Evolutionary conservation across 2,888 invertebrate genomes (phyloP).

Genomic region (Steinernema hermaphroditum): DNA sequence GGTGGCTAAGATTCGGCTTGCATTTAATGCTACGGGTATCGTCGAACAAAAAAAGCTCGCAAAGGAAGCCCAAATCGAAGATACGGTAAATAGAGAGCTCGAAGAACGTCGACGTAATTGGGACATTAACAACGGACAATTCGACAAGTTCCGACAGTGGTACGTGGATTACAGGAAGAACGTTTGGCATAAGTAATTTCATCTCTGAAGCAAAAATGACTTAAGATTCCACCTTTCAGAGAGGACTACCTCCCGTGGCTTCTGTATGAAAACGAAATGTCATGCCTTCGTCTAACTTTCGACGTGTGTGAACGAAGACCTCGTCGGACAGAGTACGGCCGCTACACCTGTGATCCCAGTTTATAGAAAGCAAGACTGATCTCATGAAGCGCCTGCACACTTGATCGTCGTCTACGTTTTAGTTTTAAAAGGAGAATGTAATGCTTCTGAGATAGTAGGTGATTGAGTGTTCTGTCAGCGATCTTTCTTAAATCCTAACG

Average conservation of each 20-base stretch:
- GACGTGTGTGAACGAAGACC: constrained; percentile 65
- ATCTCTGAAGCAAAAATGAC: neutral
- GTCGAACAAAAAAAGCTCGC: constrained; percentile 53
- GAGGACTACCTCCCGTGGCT: constrained; percentile 66
- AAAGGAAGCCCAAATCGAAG: constrained; percentile 63
- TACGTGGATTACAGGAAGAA: constrained; percentile 65
- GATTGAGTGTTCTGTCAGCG: constrained; percentile 14
- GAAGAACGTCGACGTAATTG: constrained; percentile 57
- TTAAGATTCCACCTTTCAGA: constrained; percentile 46
- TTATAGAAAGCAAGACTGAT: constrained; percentile 21
- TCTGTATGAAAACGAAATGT: constrained; percentile 65
- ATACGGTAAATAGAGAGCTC: constrained; percentile 51
- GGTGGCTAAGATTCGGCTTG: constrained; percentile 64
- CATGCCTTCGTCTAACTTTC: constrained; percentile 65
- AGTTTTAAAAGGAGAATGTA: neutral
- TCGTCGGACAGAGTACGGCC: constrained; percentile 53
- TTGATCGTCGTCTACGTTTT: neutral
- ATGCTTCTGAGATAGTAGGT: neutral
- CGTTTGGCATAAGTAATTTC: constrained; percentile 63
- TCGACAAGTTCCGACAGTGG: constrained; percentile 65
- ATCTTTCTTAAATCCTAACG: neutral
- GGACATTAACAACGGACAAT: constrained; percentile 65
- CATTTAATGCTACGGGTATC: constrained; percentile 63
- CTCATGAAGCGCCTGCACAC: constrained; percentile 4
- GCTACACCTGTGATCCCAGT: constrained; percentile 56